Evolutionary conservation across 2,113 vertebrate genomes (phyloP).

Genomic region (Hyperoodon ampullatus): DNA sequence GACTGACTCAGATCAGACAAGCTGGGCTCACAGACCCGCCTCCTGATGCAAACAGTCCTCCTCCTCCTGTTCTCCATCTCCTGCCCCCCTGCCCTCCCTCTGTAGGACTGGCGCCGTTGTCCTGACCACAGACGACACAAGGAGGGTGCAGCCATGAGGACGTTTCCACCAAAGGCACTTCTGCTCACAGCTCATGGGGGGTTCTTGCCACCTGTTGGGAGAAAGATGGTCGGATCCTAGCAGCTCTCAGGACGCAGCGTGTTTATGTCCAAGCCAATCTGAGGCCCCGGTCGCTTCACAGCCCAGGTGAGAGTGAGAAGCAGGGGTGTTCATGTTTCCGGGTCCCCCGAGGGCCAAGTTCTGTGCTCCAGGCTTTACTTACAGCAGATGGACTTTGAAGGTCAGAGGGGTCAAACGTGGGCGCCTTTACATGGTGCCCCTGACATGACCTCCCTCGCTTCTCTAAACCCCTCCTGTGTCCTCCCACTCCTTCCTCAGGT

Average conservation of each 20-base stretch:
- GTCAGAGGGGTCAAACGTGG: background rate
- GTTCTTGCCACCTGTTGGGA: background rate
- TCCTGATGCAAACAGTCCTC: background rate
- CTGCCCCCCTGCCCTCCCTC: background rate
- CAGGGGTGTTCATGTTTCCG: background rate
- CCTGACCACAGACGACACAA: background rate
- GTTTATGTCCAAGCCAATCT: background rate
- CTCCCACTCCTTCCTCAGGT: background rate
- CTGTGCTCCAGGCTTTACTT: background rate
- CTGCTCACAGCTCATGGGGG: too few species aligned
- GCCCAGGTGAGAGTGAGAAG: background rate
- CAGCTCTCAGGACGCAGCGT: background rate
- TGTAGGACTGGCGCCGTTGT: background rate
- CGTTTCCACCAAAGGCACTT: too few species aligned
- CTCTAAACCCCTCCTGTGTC: background rate
- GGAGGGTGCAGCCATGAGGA: too few species aligned
- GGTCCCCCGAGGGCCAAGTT: background rate
- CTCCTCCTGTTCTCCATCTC: rapidly evolving
- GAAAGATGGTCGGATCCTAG: background rate
- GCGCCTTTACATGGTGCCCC: background rate
- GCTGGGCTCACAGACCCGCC: background rate
- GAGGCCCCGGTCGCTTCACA: background rate
- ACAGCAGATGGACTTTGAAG: too few species aligned
- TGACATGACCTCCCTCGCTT: rapidly evolving
- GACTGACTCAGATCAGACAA: background rate